These are phyloP conservation scores for Mythimna lalbum DNA, from an alignment of 2,888 invertebrate species.

Conservation along the genomic window DNA sequence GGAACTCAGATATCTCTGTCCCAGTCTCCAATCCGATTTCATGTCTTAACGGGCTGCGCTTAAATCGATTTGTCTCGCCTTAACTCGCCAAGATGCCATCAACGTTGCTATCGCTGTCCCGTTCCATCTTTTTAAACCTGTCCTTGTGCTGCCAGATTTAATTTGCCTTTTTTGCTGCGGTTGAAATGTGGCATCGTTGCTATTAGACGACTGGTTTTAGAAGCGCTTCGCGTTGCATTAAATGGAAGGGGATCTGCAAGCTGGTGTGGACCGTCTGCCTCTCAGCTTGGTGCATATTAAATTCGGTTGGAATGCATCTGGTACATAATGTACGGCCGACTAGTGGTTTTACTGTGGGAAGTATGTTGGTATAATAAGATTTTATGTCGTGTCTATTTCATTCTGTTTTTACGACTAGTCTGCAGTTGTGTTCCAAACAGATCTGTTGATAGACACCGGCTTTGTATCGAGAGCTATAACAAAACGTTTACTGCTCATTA, in stretches of 20 bases:
- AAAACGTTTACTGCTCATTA: conserved; percentile 61
- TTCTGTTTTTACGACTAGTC: conserved; percentile 56
- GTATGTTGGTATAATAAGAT: conserved; percentile 45
- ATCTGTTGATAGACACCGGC: conserved; percentile 35
- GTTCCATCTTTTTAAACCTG: conserved; percentile 78
- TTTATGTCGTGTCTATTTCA: conserved; percentile 50
- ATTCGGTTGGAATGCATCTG: conserved; percentile 51
- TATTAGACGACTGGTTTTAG: conserved; percentile 67
- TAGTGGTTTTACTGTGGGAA: conserved; percentile 52
- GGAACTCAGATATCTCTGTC: conserved; percentile 73
- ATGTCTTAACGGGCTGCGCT: conserved; percentile 76
- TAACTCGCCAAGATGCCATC: conserved; percentile 77
- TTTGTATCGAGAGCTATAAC: conserved; percentile 53
- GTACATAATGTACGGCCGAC: conserved; percentile 40
- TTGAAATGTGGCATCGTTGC: conserved; percentile 69
- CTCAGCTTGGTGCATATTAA: conserved; percentile 53
- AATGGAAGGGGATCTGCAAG: conserved; percentile 60
- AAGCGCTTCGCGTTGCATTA: conserved; percentile 64
- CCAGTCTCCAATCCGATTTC: conserved; percentile 77
- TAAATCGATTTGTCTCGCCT: conserved; percentile 86
- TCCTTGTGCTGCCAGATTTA: conserved; percentile 78
- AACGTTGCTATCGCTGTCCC: conserved; percentile 74
- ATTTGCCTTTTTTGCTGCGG: conserved; percentile 78
- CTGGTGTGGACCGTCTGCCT: conserved; percentile 40
- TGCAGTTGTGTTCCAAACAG: conserved; percentile 48